These are phyloP conservation scores for Gavia stellata DNA, from an alignment of 2,113 vertebrate genomes.

Conservation along the genomic window DNA sequence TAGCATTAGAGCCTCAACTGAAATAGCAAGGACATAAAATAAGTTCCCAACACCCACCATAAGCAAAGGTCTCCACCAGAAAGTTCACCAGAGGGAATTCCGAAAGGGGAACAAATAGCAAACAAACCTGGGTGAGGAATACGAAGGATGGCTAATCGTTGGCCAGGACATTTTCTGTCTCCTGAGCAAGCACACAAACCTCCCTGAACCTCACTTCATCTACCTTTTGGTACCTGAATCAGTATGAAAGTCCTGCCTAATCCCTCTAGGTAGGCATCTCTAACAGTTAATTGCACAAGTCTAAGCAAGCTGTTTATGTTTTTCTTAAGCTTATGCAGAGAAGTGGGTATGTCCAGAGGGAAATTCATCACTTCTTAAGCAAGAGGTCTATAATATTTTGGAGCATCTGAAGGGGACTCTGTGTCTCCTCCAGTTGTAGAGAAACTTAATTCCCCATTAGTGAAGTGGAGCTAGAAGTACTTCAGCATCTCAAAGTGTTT, in stretches of 20 bases:
- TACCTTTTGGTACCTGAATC: background rate
- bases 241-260: background rate
- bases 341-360: background rate
- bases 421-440: background rate
- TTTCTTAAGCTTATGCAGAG: background rate
- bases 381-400: background rate
- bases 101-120: background rate
- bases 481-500: background rate
- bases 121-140: background rate
- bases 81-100: background rate
- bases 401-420: background rate
- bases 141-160: background rate
- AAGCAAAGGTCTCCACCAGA: background rate
- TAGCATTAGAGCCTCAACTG: background rate
- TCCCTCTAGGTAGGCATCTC: background rate
- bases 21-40: background rate
- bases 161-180: background rate
- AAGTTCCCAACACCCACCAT: fast-evolving
- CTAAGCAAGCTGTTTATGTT: background rate
- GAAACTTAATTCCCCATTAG: background rate
- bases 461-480: background rate
- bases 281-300: background rate
- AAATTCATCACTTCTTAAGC: background rate
- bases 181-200: background rate
- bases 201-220: background rate